Conservation (phyloP, 2,797 vertebrate genomes). For the Heteromormyrus szaboi region DNA sequence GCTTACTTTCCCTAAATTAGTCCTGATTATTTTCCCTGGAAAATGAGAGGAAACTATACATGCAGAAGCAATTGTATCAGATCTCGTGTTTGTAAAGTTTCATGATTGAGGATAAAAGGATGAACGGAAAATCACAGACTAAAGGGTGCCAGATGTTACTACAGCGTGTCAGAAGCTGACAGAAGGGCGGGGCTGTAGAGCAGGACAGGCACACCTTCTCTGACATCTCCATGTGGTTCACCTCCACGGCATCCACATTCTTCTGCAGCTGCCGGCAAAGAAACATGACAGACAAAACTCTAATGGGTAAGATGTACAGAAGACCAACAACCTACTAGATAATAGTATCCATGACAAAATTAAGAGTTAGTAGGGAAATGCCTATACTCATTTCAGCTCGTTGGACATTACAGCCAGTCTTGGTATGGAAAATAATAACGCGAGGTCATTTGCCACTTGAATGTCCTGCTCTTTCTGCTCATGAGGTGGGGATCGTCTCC, state of each 20-base stretch:
- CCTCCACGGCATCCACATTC: constrained; percentile 32
- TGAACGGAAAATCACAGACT: background rate
- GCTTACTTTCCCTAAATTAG: background rate
- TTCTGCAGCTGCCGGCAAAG: constrained; percentile 31
- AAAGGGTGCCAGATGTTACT: background rate
- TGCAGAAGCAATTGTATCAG: background rate
- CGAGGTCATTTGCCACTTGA: background rate
- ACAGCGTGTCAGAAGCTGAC: background rate
- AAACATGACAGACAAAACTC: background rate
- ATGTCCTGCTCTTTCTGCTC: background rate
- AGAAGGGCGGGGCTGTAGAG: background rate
- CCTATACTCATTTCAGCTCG: background rate
- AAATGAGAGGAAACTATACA: background rate
- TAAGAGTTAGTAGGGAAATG: background rate
- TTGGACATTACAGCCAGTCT: background rate
- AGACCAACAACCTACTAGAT: background rate
- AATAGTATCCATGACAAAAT: background rate
- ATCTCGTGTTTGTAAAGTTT: background rate
- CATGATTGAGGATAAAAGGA: background rate
- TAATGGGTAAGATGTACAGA: background rate
- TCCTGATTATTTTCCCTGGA: background rate
- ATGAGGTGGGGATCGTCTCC: background rate
- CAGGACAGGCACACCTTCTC: constrained; percentile 35
- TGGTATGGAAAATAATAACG: background rate
- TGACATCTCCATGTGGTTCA: constrained; percentile 25